phyloP scores from a whole-genome alignment of 2,888 invertebrate species.

The Caenorhabditis virilis region DNA sequence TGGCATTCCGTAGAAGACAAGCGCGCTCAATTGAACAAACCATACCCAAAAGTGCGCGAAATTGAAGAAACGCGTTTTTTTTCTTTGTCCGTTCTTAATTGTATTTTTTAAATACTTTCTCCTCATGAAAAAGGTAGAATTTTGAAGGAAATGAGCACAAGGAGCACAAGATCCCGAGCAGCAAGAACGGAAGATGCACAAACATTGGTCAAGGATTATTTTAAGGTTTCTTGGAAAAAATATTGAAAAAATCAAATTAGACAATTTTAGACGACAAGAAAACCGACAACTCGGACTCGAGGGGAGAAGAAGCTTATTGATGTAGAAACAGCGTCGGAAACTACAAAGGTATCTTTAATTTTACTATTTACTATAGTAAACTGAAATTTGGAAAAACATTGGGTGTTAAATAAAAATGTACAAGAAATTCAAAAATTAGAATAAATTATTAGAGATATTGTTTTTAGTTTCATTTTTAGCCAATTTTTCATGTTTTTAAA shows the following conservation, averaged over 20 bases:
- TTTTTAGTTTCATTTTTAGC: no score
- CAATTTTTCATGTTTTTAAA: no score
- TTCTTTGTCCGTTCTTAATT: background rate
- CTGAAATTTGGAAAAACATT: no score
- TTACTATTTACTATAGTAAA: no score
- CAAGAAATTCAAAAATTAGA: no score
- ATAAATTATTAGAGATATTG: no score
- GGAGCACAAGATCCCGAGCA: constrained; percentile 23
- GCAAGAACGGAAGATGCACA: constrained; percentile 7
- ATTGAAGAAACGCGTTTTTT: constrained; percentile 1
- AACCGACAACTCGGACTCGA: constrained; percentile 5
- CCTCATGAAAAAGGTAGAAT: no score
- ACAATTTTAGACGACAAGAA: constrained; percentile 23
- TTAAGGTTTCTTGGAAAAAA: constrained; percentile 14
- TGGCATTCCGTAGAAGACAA: no score
- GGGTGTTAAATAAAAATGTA: no score
- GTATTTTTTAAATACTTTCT: background rate
- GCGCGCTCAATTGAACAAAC: constrained; percentile 16
- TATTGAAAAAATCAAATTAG: background rate
- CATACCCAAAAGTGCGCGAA: constrained; percentile 26
- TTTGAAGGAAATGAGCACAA: constrained; percentile 24
- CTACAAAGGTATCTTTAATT: background rate
- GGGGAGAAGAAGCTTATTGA: constrained; percentile 23
- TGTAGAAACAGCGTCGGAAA: background rate
- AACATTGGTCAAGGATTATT: constrained; percentile 20